These are phyloP conservation scores for Drosophila neonasuta DNA, from an alignment of 2,888 invertebrate genomes.

Conservation along the genomic window DNA sequence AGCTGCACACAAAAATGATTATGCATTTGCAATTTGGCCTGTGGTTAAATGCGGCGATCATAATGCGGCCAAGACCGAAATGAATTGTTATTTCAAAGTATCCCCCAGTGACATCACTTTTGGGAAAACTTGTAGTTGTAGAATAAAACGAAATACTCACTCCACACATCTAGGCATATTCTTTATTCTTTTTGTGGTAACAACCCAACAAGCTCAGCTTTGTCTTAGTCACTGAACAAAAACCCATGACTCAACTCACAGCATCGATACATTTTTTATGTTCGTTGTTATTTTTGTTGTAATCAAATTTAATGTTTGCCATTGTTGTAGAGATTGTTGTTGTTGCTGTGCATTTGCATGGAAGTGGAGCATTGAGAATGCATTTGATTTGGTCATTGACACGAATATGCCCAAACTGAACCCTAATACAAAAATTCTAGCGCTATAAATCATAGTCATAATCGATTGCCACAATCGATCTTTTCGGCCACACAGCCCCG, in stretches of 20 bases:
- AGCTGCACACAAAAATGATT: conserved; percentile 54
- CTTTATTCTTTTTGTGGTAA: conserved; percentile 3
- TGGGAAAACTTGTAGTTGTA: background rate
- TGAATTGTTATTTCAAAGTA: conserved; percentile 2
- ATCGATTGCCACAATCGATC: conserved; percentile 73
- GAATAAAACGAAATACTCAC: background rate
- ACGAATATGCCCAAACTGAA: conserved; percentile 60
- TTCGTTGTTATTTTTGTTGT: conserved; percentile 39
- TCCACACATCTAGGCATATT: background rate
- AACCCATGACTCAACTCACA: conserved; percentile 47
- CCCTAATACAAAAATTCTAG: conserved; percentile 54
- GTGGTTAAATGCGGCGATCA: conserved; percentile 40
- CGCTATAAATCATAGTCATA: conserved; percentile 70
- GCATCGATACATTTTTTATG: conserved; percentile 28
- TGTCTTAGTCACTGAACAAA: conserved; percentile 38
- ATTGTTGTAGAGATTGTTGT: conserved; percentile 36
- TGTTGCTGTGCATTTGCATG: conserved; percentile 58
- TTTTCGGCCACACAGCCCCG: conserved; percentile 47
- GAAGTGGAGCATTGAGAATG: conserved; percentile 58
- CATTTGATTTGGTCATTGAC: conserved; percentile 71
- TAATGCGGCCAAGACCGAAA: conserved; percentile 14
- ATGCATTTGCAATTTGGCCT: conserved; percentile 52
- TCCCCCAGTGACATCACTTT: conserved; percentile 20
- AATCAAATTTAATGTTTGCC: conserved; percentile 60
- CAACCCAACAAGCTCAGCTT: conserved; percentile 6